phyloP scores from a whole-genome alignment of 2,113 vertebrate genomes.

The Megaptera novaeangliae region DNA sequence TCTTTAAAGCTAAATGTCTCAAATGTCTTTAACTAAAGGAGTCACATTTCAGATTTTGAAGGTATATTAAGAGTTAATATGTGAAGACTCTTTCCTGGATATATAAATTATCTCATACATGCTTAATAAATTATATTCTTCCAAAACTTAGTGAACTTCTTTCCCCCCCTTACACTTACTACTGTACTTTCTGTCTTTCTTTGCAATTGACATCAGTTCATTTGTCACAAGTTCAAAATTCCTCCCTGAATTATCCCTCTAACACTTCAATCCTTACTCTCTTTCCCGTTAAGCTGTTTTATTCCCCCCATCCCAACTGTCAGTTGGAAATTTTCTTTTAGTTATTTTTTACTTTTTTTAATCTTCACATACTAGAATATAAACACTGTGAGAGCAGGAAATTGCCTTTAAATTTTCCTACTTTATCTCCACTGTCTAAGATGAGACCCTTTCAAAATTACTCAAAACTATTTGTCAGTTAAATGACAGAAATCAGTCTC shows the following conservation, averaged over 20 bases:
- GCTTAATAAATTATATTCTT: no score
- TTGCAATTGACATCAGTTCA: background rate
- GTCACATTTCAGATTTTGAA: background rate
- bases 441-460: background rate
- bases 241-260: background rate
- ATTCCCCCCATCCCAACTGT: background rate
- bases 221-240: background rate
- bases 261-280: no score
- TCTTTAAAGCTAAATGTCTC: background rate
- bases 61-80: background rate
- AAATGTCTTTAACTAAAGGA: background rate
- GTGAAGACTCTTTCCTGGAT: background rate
- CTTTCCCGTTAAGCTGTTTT: no score
- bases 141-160: no score
- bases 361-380: background rate
- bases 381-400: background rate
- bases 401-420: background rate
- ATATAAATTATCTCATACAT: background rate
- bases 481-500: background rate
- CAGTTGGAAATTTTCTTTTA: background rate
- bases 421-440: background rate
- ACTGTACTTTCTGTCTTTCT: background rate
- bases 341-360: background rate
- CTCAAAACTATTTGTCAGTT: background rate
- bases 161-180: background rate